Evolutionary conservation across 2,888 invertebrate genomes (phyloP).

Genomic region (Eilema griseolum): DNA sequence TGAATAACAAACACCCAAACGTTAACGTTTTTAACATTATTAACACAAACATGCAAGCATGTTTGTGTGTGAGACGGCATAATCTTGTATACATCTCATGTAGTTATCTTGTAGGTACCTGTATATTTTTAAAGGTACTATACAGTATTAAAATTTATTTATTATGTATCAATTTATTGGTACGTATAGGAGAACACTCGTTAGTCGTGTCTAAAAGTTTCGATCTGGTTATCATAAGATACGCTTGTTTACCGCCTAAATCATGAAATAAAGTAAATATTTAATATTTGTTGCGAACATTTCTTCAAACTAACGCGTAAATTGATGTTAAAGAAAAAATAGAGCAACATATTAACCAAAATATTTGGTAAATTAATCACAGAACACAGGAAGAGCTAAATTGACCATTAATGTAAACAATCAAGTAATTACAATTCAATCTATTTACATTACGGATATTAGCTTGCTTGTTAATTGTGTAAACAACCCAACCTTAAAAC

Average conservation of each 20-base stretch:
- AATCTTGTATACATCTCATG: neutral
- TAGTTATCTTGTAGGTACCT: neutral
- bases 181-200: no score
- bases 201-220: neutral
- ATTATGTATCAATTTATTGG: no score
- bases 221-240: neutral
- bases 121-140: neutral
- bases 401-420: constrained; percentile 16
- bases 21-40: neutral
- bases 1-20: neutral
- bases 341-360: neutral
- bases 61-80: neutral
- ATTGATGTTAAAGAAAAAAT: neutral
- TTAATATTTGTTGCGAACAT: neutral
- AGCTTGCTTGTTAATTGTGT: constrained; percentile 21
- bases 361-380: neutral
- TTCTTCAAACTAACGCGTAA: neutral
- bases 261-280: neutral
- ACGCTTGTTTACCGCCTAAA: neutral
- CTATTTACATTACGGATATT: constrained; percentile 29
- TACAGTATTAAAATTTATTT: no score
- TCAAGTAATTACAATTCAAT: constrained; percentile 21
- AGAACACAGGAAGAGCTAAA: constrained; percentile 9
- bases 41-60: no score
- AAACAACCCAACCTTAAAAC: constrained; percentile 21